Evolutionary conservation across 2,113 vertebrate genomes (phyloP), one percentile per base, ranked within the genome.

Genomic region (Bagarius yarrelli): DNA sequence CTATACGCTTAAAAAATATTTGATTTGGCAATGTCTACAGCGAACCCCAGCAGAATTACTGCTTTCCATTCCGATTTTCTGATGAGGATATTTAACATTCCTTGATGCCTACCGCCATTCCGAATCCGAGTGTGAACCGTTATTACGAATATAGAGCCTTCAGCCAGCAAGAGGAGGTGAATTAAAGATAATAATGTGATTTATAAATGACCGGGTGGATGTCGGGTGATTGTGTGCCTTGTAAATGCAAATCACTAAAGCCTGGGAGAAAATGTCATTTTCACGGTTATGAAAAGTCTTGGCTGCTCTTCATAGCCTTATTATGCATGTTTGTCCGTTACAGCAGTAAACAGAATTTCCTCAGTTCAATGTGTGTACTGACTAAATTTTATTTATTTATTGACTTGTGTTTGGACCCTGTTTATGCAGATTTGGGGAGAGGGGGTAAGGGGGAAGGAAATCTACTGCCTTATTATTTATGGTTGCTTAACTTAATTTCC

Each of bases 131-230:
- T 19, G 25, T 64, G 67, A 57, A 60, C 18, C 36, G 69, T 85
- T 70, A 66, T 56, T 56, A 32, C 34, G 64, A 77, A 14, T 53
- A 23, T 71, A 47, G 53, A 80, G 64, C 66, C 60, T 60, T 52
- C 34, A 44, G 78, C 60, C 77, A 59, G 77, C 21, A 40, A 73
- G 80, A 55, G 30, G 47, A 55, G 53, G 32, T 79, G 71, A 81
- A 56, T 66, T 83, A 85, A 80, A 40, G 61, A 73, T 85, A 73
- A 83, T 76, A 80, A 77, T 40, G 36, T 80, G 61, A 80, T 77
- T 70, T 76, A 80, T 79, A 82, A 80, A 82, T 76, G 57, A 80
- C 57, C 69, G 70, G 52, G 47, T 66, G 61, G 53, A 67, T 44
- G 60, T 77, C 19, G 53, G 67, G 32, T n/a, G 63, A 67, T 36